These are phyloP conservation scores for Helarctos malayanus DNA, from an alignment of 2,797 vertebrate genomes.

Conservation along the genomic window DNA sequence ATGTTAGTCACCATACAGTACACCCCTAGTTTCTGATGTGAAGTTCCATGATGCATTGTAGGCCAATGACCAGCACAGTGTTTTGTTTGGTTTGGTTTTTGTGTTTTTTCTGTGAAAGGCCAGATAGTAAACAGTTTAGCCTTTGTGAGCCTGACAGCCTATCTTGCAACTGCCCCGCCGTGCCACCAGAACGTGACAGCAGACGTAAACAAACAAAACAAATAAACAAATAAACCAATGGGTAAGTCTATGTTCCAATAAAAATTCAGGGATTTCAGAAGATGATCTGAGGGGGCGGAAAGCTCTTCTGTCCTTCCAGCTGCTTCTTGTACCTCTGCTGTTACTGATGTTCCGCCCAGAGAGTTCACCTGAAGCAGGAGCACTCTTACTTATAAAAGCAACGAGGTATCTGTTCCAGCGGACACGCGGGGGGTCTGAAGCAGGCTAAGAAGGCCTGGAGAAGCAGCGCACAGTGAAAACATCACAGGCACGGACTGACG, in stretches of 20 bases:
- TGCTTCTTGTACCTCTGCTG: background rate
- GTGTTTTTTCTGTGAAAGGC: background rate
- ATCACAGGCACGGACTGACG: background rate
- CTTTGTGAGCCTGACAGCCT: background rate
- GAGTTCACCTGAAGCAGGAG: background rate
- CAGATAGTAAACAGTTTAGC: background rate
- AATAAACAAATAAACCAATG: background rate
- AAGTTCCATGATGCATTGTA: background rate
- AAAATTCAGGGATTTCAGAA: background rate
- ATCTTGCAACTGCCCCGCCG: background rate
- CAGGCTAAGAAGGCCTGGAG: background rate
- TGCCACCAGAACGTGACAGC: background rate
- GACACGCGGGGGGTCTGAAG: background rate
- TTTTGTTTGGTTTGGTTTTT: background rate
- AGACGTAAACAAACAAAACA: background rate
- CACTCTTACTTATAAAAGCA: background rate
- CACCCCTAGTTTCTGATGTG: too few species aligned
- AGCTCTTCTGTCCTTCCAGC: background rate
- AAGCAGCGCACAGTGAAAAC: background rate
- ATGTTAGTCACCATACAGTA: too few species aligned
- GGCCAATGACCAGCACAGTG: accelerated
- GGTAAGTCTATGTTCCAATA: background rate
- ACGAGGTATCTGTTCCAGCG: background rate
- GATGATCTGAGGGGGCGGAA: background rate
- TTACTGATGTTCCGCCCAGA: background rate